phyloP scores from a whole-genome alignment of 2,888 invertebrate species.

The Hetaerina titia region DNA sequence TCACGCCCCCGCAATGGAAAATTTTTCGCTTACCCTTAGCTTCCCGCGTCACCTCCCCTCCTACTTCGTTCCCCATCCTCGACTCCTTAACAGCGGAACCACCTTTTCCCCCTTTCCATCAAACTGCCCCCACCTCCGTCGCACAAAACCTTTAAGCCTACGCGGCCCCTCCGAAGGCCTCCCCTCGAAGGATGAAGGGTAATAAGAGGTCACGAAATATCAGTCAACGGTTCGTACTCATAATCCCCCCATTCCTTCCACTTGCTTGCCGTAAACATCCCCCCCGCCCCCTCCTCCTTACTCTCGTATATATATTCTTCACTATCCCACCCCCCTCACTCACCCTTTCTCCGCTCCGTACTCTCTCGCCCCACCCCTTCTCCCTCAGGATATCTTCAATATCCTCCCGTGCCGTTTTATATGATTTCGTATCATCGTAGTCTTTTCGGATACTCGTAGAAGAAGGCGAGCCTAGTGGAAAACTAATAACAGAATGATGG shows the following conservation, averaged over 20 bases:
- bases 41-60: background rate
- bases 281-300: background rate
- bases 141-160: background rate
- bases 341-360: background rate
- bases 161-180: background rate
- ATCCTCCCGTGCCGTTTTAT: background rate
- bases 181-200: background rate
- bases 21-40: background rate
- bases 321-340: background rate
- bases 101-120: background rate
- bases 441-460: background rate
- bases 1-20: background rate
- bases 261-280: background rate
- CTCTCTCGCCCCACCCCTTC: background rate
- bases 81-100: background rate
- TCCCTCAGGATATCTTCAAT: background rate
- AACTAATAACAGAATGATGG: background rate
- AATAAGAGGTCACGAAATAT: conserved; percentile 42
- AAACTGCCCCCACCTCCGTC: background rate
- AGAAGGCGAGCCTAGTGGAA: background rate
- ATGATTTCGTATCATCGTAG: background rate
- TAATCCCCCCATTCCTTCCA: background rate
- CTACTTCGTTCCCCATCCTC: background rate
- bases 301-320: background rate
- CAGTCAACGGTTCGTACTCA: conserved; percentile 28